These are phyloP conservation scores for Heloderma charlesbogerti DNA, from an alignment of 2,113 vertebrate species.

Conservation along the genomic window DNA sequence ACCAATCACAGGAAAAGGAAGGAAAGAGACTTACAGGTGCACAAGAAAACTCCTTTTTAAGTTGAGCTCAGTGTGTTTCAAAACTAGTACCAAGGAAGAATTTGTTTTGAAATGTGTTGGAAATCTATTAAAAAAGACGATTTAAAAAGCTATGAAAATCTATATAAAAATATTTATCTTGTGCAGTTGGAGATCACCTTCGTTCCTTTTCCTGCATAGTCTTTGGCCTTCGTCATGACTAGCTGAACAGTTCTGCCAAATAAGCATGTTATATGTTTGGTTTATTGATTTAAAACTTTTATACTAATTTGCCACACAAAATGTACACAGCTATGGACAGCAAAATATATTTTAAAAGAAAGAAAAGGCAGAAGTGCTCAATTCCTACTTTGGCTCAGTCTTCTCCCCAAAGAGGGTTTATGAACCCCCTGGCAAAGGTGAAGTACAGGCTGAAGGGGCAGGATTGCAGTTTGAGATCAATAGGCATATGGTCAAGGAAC, in stretches of 20 bases:
- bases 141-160: too few relatives aligned
- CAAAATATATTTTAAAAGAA: too few relatives aligned
- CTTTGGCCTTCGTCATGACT: neutral
- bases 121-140: neutral
- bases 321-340: neutral
- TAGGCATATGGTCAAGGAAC: too few relatives aligned
- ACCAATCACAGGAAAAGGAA: neutral
- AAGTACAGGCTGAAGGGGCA: too few relatives aligned
- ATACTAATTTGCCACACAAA: neutral
- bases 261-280: neutral
- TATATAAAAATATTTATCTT: too few relatives aligned
- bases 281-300: neutral
- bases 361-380: too few relatives aligned
- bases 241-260: neutral
- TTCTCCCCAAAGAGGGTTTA: too few relatives aligned
- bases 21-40: neutral
- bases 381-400: too few relatives aligned
- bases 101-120: neutral
- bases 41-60: neutral
- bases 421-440: too few relatives aligned
- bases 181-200: neutral
- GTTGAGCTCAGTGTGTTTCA: neutral
- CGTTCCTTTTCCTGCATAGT: neutral
- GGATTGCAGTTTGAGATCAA: too few relatives aligned
- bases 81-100: neutral